Percentiles rank a stretch among this genome's conserved stretches.
phyloP scores from a whole-genome alignment of 2,888 invertebrate genomes.

The Aspidapion aeneum region DNA sequence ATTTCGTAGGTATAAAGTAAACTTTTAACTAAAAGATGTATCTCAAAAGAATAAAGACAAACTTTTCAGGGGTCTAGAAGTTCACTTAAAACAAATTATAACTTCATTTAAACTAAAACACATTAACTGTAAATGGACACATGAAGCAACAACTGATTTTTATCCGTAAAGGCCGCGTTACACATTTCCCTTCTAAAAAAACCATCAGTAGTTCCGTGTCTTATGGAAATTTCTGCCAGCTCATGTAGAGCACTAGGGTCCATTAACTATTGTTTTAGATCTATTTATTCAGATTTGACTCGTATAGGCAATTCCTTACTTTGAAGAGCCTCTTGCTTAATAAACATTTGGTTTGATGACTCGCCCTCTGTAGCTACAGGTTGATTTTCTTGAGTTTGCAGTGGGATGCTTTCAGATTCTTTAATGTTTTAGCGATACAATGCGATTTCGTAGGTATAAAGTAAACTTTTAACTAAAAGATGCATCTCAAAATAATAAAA shows the following conservation, averaged over 20 bases:
- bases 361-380: background rate
- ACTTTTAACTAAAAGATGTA: too few relatives aligned
- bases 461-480: too few relatives aligned
- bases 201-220: conserved; percentile 43
- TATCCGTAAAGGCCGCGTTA: conserved; percentile 67
- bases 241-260: conserved; percentile 51
- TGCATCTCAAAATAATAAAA: too few relatives aligned
- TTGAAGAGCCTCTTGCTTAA: background rate
- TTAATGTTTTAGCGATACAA: conserved; percentile 37
- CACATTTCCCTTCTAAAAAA: conserved; percentile 81
- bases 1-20: too few relatives aligned
- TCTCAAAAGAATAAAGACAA: too few relatives aligned
- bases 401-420: conserved; percentile 34
- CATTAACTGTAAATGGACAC: conserved; percentile 80
- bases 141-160: conserved; percentile 70
- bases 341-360: background rate
- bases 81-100: too few relatives aligned
- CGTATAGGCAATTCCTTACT: background rate
- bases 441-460: too few relatives aligned
- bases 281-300: conserved; percentile 10
- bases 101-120: conserved; percentile 25
- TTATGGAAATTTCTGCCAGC: conserved; percentile 52
- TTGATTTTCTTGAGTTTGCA: background rate
- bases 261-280: conserved; percentile 43
- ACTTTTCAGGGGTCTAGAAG: too few relatives aligned